Conservation (phyloP, 2,797 vertebrate species). For the Myoxocephalus aenaeus region DNA sequence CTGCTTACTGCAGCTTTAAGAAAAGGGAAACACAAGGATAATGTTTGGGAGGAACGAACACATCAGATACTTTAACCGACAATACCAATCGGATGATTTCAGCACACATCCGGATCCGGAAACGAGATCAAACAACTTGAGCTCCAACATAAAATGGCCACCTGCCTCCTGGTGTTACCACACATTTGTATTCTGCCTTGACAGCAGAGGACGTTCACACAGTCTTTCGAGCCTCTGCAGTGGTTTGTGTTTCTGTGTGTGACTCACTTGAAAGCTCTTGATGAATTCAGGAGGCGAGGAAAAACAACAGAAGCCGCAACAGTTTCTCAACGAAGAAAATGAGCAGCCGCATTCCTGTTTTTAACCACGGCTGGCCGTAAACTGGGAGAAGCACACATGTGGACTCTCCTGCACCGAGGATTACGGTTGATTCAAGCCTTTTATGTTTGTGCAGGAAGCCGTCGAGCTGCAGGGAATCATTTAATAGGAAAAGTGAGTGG, state of each 20-base stretch:
- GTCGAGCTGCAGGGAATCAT: too few species aligned
- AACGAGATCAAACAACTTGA: background rate
- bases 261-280: slow-evolving; percentile 43
- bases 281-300: slow-evolving; percentile 9
- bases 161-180: slow-evolving; percentile 6
- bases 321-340: slow-evolving; percentile 30
- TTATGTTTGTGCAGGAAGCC: slow-evolving; percentile 1
- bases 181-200: slow-evolving; percentile 31
- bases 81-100: slow-evolving; percentile 11
- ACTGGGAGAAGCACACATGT: background rate
- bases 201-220: slow-evolving; percentile 15
- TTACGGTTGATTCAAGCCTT: background rate
- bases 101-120: background rate
- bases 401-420: background rate
- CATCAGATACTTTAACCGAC: slow-evolving; percentile 4
- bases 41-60: slow-evolving; percentile 14
- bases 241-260: slow-evolving; percentile 6
- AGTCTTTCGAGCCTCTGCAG: slow-evolving; percentile 32
- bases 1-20: slow-evolving; percentile 13
- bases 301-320: slow-evolving; percentile 9
- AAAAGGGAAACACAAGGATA: slow-evolving; percentile 1
- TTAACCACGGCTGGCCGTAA: slow-evolving; percentile 21
- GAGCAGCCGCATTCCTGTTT: slow-evolving; percentile 26
- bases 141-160: slow-evolving; percentile 4
- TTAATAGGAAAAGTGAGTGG: background rate